Conservation (phyloP, 2,797 vertebrate genomes). For the Fringilla coelebs region DNA sequence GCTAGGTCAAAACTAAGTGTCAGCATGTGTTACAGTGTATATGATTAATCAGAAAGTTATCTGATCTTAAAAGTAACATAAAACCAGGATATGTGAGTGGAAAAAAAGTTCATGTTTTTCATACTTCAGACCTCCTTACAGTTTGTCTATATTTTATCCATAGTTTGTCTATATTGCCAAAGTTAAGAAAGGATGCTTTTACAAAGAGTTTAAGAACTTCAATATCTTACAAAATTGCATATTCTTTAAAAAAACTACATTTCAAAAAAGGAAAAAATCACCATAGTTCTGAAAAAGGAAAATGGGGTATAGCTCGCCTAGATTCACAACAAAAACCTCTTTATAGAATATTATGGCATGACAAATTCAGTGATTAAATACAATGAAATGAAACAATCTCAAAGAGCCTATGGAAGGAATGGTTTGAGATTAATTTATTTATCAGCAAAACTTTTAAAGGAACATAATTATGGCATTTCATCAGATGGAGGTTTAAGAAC, state of each 20-base stretch:
- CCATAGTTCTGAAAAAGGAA: not conserved
- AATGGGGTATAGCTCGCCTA: not conserved
- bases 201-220: not conserved
- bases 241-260: rapidly evolving
- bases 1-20: not conserved
- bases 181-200: not conserved
- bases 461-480: not conserved
- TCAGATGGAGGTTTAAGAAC: not conserved
- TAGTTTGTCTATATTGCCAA: not conserved
- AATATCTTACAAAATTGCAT: not conserved
- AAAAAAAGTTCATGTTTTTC: not conserved
- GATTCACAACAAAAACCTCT: not conserved
- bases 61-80: not conserved
- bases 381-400: not conserved
- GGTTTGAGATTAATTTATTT: not conserved
- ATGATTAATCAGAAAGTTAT: not conserved
- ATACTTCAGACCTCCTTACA: not conserved
- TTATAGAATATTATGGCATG: not conserved
- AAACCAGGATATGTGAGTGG: not conserved
- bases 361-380: not conserved
- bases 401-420: not conserved
- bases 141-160: not conserved
- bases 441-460: not conserved
- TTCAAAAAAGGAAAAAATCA: rapidly evolving
- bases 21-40: not conserved